Evolutionary conservation across 2,113 vertebrate genomes (phyloP).

Genomic region (Phainopepla nitens): DNA sequence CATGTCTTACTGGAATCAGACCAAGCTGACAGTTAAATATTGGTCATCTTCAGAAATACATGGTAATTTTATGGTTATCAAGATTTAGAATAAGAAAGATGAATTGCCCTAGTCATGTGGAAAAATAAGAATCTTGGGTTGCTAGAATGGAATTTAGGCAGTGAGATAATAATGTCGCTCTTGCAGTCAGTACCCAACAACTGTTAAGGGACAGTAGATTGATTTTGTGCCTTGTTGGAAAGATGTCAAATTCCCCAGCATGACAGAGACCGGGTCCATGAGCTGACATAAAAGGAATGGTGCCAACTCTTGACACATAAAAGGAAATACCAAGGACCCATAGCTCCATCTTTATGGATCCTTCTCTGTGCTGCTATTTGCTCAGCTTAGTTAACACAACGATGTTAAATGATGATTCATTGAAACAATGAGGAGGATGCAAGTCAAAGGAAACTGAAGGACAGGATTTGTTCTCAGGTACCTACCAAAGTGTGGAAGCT

Average conservation of each 20-base stretch:
- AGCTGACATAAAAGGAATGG: neutral
- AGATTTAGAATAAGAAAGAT: neutral
- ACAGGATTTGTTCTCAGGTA: neutral
- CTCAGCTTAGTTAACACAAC: neutral
- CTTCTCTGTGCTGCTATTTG: neutral
- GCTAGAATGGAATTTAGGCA: constrained; percentile 16
- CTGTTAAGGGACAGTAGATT: neutral
- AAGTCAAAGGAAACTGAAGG: neutral
- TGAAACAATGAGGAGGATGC: neutral
- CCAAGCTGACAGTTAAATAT: neutral
- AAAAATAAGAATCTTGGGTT: neutral
- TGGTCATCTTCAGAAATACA: neutral
- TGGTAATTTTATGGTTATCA: neutral
- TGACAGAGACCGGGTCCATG: neutral
- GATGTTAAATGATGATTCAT: neutral
- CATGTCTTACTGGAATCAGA: neutral
- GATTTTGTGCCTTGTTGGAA: neutral
- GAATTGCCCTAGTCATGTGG: constrained; percentile 12
- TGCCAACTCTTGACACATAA: neutral
- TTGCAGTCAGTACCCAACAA: neutral
- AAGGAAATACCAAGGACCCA: neutral
- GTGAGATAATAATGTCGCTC: neutral
- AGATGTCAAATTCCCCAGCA: neutral
- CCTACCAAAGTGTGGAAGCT: neutral
- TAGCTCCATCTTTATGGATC: neutral